A percentile compares a stretch with the other conserved stretches of the same genome.
These are phyloP conservation scores for Montifringilla adamsi DNA, from an alignment of 2,113 vertebrate species.

Conservation along the genomic window DNA sequence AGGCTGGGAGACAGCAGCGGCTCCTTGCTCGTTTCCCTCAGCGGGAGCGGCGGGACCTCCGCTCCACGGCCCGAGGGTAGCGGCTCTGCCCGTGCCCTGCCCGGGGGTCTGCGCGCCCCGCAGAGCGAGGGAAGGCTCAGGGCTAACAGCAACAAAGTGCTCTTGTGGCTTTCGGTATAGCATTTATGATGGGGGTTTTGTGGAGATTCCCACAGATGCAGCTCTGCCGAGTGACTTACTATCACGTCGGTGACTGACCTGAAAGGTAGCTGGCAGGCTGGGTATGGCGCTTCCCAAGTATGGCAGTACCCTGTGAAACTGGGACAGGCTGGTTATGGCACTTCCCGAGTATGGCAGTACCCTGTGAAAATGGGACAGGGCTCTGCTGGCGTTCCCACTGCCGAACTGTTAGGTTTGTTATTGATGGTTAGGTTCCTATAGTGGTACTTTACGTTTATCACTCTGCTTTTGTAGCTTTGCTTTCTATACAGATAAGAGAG, in stretches of 20 bases:
- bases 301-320: no score
- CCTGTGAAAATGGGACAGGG: background rate
- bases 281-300: background rate
- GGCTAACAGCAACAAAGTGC: background rate
- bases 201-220: background rate
- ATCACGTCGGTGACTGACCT: background rate
- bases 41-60: background rate
- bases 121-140: background rate
- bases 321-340: no score
- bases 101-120: background rate
- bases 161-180: background rate
- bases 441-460: background rate
- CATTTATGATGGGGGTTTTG: background rate
- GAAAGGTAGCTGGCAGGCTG: background rate
- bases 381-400: fast-evolving
- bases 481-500: background rate
- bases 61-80: fast-evolving
- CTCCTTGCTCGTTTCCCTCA: background rate
- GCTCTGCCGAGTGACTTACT: background rate
- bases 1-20: background rate
- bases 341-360: no score
- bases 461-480: background rate
- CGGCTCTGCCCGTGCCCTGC: no score
- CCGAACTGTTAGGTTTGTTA: background rate
- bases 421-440: background rate